phyloP scores from a whole-genome alignment of 2,888 invertebrate genomes.

The Apodemia mormo region DNA sequence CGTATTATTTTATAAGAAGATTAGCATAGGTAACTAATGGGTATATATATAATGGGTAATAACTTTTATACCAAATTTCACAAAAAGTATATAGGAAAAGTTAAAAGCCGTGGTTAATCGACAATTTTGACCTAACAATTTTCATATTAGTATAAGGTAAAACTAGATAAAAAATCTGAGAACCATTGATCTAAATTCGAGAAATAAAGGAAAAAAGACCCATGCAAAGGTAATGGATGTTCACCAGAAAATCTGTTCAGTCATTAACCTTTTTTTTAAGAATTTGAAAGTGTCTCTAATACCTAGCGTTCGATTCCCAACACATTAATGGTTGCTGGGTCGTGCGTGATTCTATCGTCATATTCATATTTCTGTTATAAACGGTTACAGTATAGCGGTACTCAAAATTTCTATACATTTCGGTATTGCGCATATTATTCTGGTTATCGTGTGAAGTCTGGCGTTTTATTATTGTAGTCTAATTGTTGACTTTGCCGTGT shows the following conservation, averaged over 20 bases:
- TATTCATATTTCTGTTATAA: conserved; percentile 39
- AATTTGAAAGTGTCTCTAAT: conserved; percentile 40
- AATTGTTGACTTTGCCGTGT: neutral
- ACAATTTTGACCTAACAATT: neutral
- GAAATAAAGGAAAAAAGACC: neutral
- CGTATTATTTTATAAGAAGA: too few relatives aligned
- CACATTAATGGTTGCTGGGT: conserved; percentile 31
- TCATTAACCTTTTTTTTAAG: conserved; percentile 19
- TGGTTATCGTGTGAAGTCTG: conserved; percentile 39
- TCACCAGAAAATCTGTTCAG: conserved; percentile 11
- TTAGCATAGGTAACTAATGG: too few relatives aligned
- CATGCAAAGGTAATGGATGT: conserved; percentile 6
- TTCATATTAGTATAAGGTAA: neutral
- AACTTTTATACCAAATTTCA: too few relatives aligned
- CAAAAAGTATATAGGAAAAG: too few relatives aligned
- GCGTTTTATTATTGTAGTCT: conserved; percentile 6
- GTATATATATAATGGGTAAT: too few relatives aligned
- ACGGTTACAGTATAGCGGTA: conserved; percentile 44
- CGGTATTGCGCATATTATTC: conserved; percentile 35
- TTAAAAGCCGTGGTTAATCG: neutral
- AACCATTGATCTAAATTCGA: neutral
- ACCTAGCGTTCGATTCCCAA: conserved; percentile 26
- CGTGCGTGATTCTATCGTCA: conserved; percentile 38
- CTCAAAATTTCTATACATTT: conserved; percentile 40
- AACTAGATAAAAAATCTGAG: neutral